Evolutionary conservation across 2,113 vertebrate genomes (phyloP).

Genomic region (Dipodomys ordii): DNA sequence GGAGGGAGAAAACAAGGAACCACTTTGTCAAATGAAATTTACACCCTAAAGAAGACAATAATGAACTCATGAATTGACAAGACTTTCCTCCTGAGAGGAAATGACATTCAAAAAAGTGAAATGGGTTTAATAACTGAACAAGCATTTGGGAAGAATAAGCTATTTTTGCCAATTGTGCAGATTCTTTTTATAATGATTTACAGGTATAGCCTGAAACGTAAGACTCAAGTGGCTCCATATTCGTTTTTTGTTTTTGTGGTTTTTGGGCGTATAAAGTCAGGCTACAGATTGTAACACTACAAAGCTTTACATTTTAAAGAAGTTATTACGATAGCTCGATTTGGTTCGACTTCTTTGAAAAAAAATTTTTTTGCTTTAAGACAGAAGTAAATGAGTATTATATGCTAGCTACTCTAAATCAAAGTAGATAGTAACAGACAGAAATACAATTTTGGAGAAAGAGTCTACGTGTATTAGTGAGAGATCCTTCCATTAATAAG

Average conservation of each 20-base stretch:
- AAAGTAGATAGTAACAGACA: constrained; percentile 7
- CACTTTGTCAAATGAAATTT: constrained; percentile 70
- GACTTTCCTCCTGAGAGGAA: constrained; percentile 68
- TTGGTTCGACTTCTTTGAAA: constrained; percentile 28
- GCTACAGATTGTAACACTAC: constrained; percentile 45
- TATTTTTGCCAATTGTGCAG: constrained; percentile 6
- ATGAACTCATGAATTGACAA: constrained; percentile 63
- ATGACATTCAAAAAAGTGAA: constrained; percentile 64
- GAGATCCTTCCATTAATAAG: not conserved
- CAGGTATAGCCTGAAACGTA: not conserved
- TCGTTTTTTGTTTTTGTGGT: not conserved
- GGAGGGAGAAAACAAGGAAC: constrained; percentile 71
- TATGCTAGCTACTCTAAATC: constrained; percentile 60
- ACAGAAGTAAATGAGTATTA: constrained; percentile 44
- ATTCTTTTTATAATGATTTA: not conserved
- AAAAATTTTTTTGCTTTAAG: constrained; percentile 41
- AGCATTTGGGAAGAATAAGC: constrained; percentile 9
- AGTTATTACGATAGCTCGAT: constrained; percentile 23
- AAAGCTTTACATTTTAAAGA: constrained; percentile 4
- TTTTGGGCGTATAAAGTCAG: constrained; percentile 23
- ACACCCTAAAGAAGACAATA: constrained; percentile 40
- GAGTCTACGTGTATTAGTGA: not conserved
- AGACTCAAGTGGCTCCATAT: constrained; percentile 57
- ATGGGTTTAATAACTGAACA: constrained; percentile 50
- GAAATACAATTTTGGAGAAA: constrained; percentile 34